These are phyloP conservation scores for Brachionus paranguensis DNA, from an alignment of 1,140 invertebrate genomes.

Conservation along the genomic window DNA sequence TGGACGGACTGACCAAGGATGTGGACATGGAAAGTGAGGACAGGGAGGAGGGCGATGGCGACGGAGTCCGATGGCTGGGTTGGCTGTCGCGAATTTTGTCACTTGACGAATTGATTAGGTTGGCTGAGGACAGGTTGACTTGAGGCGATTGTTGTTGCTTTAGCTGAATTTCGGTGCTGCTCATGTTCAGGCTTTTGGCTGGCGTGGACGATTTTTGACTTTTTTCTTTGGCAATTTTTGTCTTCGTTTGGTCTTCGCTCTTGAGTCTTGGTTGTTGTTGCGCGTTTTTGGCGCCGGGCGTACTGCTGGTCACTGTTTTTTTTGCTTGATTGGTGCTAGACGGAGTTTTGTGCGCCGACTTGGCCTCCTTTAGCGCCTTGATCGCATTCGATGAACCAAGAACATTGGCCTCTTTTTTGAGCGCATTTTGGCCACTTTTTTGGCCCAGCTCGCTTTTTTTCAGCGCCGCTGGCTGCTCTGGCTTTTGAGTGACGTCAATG, in stretches of 20 bases:
- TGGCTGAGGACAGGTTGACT: neutral
- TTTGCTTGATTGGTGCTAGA: neutral
- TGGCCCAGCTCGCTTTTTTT: neutral
- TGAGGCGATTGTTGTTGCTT: conserved; percentile 11
- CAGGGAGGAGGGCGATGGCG: neutral
- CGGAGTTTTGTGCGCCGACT: neutral
- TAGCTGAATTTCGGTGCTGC: conserved; percentile 16
- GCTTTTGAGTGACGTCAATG: neutral
- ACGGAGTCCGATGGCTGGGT: neutral
- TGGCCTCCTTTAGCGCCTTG: neutral
- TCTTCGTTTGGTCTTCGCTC: neutral
- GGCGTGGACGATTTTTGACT: neutral
- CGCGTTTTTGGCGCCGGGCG: neutral
- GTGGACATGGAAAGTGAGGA: neutral
- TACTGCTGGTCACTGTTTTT: neutral
- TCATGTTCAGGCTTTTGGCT: neutral
- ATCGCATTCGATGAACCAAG: neutral
- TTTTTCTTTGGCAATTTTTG: conserved; percentile 7
- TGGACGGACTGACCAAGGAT: neutral
- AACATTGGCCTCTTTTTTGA: neutral
- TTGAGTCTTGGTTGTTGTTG: neutral
- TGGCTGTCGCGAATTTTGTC: neutral
- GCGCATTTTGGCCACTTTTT: neutral
- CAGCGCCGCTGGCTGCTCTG: neutral
- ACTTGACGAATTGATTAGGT: conserved; percentile 1